Evolutionary conservation across 2,888 invertebrate genomes (phyloP), one percentile per base, ranked within the genome.

Genomic region (Isoperla grammatica): DNA sequence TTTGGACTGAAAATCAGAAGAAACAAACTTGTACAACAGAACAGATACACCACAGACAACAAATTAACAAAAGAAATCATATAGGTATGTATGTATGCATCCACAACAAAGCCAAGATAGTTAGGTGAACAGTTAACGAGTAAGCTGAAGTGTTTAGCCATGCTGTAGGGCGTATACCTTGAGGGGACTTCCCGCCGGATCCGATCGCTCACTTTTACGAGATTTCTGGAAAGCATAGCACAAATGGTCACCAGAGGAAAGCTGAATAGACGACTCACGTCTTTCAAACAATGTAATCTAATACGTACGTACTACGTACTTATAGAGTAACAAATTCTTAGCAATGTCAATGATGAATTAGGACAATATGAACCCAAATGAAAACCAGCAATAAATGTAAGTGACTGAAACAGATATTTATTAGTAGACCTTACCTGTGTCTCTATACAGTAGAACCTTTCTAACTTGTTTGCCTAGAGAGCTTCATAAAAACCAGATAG

Each of bases 191-290:
- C 81, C 79, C 73, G 78, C 67, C 63, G 78, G 71, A 70, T 82
- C 79, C 76, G 82, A 81, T 82, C 79, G 86, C 76, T 85, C 86
- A 73, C 80, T 80, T 81, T 85, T 87, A 82, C 85, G 85, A 78
- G 87, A 87, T 80, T 87, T 87, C 87, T 87, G 84, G 71, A 85
- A 85, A 75, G 45, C 45, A 45, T 40, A 40, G 40, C 40, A 40
- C 40, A 40, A 15, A 40, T 40, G 15, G n/a, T 15, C 40, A 40
- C 40, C 12, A 40, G 11, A 9, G 15, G 15, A 40, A 12, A 40
- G 11, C 40, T 12, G 11, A 40, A 29, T 8, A 29, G 8, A n/a
- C n/a, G n/a, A 46, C 20, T 22, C 8, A 29, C 29, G 8, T 29
- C 29, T 8, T 29, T 29, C 5, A 8, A 29, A 8, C 4, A 8